Percentiles rank a stretch among this genome's conserved stretches.
phyloP scores from a whole-genome alignment of 2,113 vertebrate species.

The Solea senegalensis region DNA sequence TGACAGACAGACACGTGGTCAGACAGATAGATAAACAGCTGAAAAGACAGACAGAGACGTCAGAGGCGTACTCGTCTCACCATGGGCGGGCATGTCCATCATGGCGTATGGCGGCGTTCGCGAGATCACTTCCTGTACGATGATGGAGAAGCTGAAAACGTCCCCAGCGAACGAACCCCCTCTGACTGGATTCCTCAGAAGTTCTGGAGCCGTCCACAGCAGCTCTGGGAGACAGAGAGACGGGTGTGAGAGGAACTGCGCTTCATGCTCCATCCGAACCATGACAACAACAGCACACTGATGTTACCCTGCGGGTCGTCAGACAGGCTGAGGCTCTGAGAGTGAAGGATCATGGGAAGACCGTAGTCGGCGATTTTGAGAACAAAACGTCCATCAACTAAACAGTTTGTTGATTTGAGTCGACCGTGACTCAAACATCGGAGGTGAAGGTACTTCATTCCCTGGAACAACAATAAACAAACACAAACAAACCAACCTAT shows the following conservation, averaged over 20 bases:
- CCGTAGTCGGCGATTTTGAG: conserved; percentile 90
- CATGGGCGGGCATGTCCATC: conserved; percentile 84
- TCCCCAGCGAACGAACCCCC: conserved; percentile 82
- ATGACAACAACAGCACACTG: neutral
- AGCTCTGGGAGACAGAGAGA: conserved; percentile 70
- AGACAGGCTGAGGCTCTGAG: conserved; percentile 68
- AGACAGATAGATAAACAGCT: neutral
- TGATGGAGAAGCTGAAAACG: conserved; percentile 87
- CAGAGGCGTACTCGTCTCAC: conserved; percentile 70
- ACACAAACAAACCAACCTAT: neutral
- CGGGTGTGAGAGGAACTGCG: neutral
- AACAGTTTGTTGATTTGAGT: conserved; percentile 90
- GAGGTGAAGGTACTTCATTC: conserved; percentile 88
- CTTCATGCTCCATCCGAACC: neutral
- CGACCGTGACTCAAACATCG: conserved; percentile 85
- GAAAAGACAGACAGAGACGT: neutral
- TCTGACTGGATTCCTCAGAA: conserved; percentile 53
- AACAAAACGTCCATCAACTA: conserved; percentile 90
- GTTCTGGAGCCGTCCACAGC: conserved; percentile 75
- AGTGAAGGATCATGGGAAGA: conserved; percentile 82
- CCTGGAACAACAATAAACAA: conserved; percentile 68
- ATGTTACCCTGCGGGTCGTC: conserved; percentile 66
- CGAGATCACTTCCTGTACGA: conserved; percentile 91
- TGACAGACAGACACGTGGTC: conserved; percentile 43
- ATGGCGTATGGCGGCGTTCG: conserved; percentile 85